These are phyloP conservation scores for Eupithecia subfuscata DNA, from an alignment of 2,888 invertebrate species.

Conservation along the genomic window DNA sequence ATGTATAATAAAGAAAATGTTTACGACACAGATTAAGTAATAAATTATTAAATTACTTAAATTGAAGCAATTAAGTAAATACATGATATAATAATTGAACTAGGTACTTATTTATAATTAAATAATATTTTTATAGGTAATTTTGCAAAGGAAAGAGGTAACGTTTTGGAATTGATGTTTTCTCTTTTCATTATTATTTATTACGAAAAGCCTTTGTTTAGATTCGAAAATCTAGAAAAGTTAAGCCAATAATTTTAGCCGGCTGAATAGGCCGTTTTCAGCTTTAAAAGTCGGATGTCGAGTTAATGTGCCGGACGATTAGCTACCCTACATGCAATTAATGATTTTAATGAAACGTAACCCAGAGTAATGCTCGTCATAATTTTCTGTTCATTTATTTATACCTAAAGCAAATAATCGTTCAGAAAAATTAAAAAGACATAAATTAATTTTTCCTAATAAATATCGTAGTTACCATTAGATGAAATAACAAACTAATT, in stretches of 20 bases:
- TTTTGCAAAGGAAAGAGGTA: no score
- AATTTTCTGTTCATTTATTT: slow-evolving; percentile 38
- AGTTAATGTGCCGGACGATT: slow-evolving; percentile 7
- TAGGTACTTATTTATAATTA: no score
- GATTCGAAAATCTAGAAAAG: background rate
- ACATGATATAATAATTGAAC: no score
- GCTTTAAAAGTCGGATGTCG: slow-evolving; percentile 2
- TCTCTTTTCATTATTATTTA: background rate
- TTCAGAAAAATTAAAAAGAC: background rate
- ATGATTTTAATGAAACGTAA: slow-evolving; percentile 44
- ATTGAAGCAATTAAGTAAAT: no score
- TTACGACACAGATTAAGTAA: no score
- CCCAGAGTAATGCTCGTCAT: slow-evolving; percentile 41
- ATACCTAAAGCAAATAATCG: slow-evolving; percentile 14
- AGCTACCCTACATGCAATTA: slow-evolving; percentile 18
- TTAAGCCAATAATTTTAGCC: background rate
- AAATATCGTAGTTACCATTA: no score
- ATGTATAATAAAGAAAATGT: no score
- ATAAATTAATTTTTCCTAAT: no score
- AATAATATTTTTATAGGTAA: no score
- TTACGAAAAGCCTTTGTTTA: background rate
- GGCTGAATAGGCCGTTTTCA: background rate
- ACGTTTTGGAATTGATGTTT: no score
- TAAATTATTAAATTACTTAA: no score
- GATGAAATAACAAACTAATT: background rate